phyloP scores from a whole-genome alignment of 1,140 invertebrate species.

The Macrotrachela quadricornifera region DNA sequence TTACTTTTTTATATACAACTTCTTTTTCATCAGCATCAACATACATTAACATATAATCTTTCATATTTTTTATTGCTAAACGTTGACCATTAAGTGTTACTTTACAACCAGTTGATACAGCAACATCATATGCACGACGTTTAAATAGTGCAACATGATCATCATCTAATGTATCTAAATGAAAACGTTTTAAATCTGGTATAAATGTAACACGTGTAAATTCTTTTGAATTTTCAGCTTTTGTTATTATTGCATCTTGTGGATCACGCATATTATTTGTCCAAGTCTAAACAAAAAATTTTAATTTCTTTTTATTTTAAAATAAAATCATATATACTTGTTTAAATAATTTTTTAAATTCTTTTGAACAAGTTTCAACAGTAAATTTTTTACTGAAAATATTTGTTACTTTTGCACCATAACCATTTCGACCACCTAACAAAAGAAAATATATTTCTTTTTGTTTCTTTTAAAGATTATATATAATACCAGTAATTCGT shows the following conservation, averaged over 20 bases:
- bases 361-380: conserved; percentile 71
- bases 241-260: conserved; percentile 52
- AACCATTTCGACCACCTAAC: conserved; percentile 74
- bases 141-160: conserved; percentile 85
- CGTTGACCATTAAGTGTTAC: conserved; percentile 74
- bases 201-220: conserved; percentile 84
- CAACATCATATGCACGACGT: conserved; percentile 80
- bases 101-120: conserved; percentile 67
- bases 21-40: conserved; percentile 33
- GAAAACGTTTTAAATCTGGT: conserved; percentile 84
- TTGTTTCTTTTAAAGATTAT: no score
- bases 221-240: conserved; percentile 48
- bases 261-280: conserved; percentile 79
- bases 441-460: no score
- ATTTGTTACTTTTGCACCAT: conserved; percentile 96
- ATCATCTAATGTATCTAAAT: conserved; percentile 73
- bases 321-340: conserved; percentile 34
- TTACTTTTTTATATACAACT: conserved; percentile 54
- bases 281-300: conserved; percentile 39
- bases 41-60: conserved; percentile 86
- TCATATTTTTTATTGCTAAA: conserved; percentile 74
- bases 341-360: conserved; percentile 70
- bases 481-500: conserved; percentile 45
- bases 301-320: no score
- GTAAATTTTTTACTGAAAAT: conserved; percentile 92